phyloP scores from a whole-genome alignment of 2,888 invertebrate genomes.

The Oxytorus armatus region DNA sequence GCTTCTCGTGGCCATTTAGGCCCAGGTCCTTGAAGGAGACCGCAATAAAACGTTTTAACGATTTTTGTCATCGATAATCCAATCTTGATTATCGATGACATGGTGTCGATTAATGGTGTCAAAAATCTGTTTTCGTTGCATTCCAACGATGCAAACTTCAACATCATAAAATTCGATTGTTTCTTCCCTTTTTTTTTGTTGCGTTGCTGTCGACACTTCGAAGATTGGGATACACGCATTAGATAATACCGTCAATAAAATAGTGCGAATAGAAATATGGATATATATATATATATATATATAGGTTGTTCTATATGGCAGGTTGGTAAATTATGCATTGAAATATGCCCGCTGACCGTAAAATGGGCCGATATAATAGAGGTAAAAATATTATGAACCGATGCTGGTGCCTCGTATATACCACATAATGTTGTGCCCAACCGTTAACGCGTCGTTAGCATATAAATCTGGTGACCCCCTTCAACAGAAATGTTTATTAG shows the following conservation, averaged over 20 bases:
- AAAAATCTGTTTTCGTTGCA: too few relatives aligned
- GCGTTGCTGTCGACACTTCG: not conserved
- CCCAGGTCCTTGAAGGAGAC: too few relatives aligned
- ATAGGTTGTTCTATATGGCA: constrained; percentile 5
- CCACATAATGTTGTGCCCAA: constrained; percentile 48
- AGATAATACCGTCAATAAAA: constrained; percentile 65
- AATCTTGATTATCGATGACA: too few relatives aligned
- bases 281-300: constrained; percentile 55
- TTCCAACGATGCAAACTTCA: too few relatives aligned
- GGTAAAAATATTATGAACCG: constrained; percentile 72
- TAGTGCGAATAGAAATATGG: constrained; percentile 62
- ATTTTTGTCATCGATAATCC: too few relatives aligned
- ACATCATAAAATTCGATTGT: constrained; percentile 6
- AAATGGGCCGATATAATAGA: constrained; percentile 73
- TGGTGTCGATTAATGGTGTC: too few relatives aligned
- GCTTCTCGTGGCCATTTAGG: too few relatives aligned
- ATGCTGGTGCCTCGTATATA: constrained; percentile 65
- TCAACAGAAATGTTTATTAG: constrained; percentile 73
- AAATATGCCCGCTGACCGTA: constrained; percentile 68
- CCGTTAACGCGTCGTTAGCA: constrained; percentile 73
- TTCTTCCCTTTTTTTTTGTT: constrained; percentile 4
- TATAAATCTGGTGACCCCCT: constrained; percentile 75
- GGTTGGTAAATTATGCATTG: constrained; percentile 74
- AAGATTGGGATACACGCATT: not conserved
- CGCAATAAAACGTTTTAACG: too few relatives aligned